A percentile compares a stretch with the other conserved stretches of the same genome.
These are phyloP conservation scores for Eriosoma lanigerum DNA, from an alignment of 1,140 invertebrate species.

Conservation along the genomic window DNA sequence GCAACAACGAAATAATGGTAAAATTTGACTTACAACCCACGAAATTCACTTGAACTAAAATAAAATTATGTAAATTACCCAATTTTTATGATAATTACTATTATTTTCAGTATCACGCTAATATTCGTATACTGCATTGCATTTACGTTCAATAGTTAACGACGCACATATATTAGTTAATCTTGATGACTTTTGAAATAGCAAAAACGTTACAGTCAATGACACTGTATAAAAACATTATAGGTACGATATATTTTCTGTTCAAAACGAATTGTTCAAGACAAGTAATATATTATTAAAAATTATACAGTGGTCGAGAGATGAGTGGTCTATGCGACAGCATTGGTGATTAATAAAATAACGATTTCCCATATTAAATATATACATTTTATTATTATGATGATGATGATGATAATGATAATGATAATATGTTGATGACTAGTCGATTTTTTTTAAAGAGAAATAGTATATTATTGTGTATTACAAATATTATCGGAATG, in stretches of 20 bases:
- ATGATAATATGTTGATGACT: neutral
- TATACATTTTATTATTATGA: neutral
- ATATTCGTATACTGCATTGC: neutral
- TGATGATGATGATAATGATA: neutral
- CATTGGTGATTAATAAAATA: constrained; percentile 33
- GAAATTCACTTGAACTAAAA: neutral
- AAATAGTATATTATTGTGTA: neutral
- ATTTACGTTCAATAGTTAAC: neutral
- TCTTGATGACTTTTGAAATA: neutral
- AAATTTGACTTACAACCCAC: neutral
- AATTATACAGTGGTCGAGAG: neutral
- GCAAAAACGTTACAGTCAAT: neutral
- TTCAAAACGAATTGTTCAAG: neutral
- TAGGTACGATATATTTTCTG: neutral
- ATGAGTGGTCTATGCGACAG: neutral
- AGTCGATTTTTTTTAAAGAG: neutral
- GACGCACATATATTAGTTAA: neutral
- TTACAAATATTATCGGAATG: constrained; percentile 1
- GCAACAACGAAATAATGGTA: neutral
- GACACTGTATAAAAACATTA: neutral
- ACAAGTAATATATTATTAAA: neutral
- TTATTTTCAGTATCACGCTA: neutral
- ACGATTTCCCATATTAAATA: constrained; percentile 6
- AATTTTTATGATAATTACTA: constrained; percentile 15
- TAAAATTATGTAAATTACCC: neutral